Evolutionary conservation across 2,797 vertebrate species (phyloP), one percentile per base, ranked within the genome.

Genomic region (Acropternis orthonyx): DNA sequence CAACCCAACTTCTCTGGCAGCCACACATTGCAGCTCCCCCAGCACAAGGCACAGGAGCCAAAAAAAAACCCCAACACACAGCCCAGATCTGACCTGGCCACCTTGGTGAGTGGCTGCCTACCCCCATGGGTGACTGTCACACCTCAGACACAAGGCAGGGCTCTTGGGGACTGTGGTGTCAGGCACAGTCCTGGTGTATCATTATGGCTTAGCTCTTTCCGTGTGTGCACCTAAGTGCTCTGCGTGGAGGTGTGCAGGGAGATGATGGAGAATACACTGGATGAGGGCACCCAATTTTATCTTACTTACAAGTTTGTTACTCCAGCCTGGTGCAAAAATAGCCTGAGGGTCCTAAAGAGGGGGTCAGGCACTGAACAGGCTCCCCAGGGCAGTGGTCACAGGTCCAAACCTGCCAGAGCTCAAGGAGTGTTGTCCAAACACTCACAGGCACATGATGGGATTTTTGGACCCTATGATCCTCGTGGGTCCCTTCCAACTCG

Each of bases 371-470:
- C 22, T 51, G 36, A 23, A 37, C 32, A 49, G 52, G 54, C 30
- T 80, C 11, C 30, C 54, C 77, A n/a, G 52, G 67, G 76, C 44
- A 80, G 44, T 52, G n/a, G n/a, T 10, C 48, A 48, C 1, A 0
- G 54, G 32, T 36, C 34, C 1, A 7, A 73, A 39, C 37, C n/a
- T 67, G 18, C 21, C 65, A 62, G 55, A 27, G 26, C 41, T 82
- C 41, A 72, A 48, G 63, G 30, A 69, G 13, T 1, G 3, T 10
- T 69, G 37, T 37, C 37, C 37, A 37, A 23, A 0, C 1, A 0
- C 30, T 34, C 13, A 15, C 69, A 72, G 48, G 44, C 9, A 1
- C 39, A 15, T 43, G 49, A 1, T n/a, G 63, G 56, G 23, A 15
- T 76, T 69, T 5, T 37, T 37, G 71, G 4, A 4, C 15, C n/a